A percentile compares a stretch with the other conserved stretches of the same genome.
Conservation (phyloP, 2,113 vertebrate genomes). For the Neogobius melanostomus region DNA sequence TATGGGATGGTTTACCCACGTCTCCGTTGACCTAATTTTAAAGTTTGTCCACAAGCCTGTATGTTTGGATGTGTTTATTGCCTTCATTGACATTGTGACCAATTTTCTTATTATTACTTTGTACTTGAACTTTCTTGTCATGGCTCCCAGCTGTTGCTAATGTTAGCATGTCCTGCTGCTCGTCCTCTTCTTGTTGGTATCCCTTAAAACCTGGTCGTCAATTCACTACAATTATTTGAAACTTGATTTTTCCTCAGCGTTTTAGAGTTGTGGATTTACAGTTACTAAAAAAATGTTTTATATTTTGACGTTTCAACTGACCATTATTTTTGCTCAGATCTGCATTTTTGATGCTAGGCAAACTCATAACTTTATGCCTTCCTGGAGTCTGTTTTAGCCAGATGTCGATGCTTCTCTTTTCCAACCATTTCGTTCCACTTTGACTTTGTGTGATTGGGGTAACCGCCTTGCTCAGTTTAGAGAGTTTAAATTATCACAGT, state of each 20-base stretch:
- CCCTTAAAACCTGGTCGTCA: neutral
- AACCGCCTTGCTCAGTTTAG: neutral
- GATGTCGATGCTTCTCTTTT: neutral
- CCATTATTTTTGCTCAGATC: neutral
- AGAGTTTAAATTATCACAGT: neutral
- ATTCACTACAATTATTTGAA: too few species aligned
- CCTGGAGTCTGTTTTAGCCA: neutral
- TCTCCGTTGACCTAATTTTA: conserved; percentile 18
- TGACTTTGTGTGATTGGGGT: neutral
- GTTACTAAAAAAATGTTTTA: too few species aligned
- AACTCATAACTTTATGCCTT: neutral
- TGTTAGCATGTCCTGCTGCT: conserved; percentile 14
- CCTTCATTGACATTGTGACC: conserved; percentile 5
- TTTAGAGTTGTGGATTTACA: too few species aligned
- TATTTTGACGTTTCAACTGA: too few species aligned
- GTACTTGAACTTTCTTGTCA: conserved; percentile 51
- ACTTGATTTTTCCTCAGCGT: too few species aligned
- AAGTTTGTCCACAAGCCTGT: neutral
- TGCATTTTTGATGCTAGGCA: neutral
- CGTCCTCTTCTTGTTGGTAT: conserved; percentile 16
- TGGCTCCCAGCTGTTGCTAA: conserved; percentile 14
- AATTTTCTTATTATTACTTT: conserved; percentile 34
- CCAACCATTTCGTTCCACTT: neutral
- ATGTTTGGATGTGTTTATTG: conserved; percentile 13
- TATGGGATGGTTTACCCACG: conserved; percentile 6